These are phyloP conservation scores for Danio aesculapii DNA, from an alignment of 2,797 vertebrate genomes.

Conservation along the genomic window DNA sequence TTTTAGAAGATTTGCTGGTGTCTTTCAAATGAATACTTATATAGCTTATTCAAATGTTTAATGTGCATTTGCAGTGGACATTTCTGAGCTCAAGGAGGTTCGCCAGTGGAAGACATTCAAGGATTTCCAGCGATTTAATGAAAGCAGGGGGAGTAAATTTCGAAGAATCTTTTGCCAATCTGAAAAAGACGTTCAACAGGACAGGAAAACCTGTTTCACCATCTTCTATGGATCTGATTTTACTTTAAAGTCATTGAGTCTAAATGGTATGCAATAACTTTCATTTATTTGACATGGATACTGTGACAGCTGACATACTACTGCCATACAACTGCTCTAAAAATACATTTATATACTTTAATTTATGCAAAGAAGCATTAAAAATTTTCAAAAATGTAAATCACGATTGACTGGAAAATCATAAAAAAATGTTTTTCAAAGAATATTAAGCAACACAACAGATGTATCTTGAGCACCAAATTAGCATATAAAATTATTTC, in stretches of 20 bases:
- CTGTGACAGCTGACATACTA: neutral
- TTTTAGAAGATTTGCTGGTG: neutral
- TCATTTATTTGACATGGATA: neutral
- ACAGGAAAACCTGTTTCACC: conserved; percentile 85
- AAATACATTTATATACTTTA: neutral
- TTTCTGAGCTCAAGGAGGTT: conserved; percentile 93
- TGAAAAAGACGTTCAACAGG: conserved; percentile 26
- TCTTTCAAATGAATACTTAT: neutral
- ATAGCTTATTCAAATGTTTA: neutral
- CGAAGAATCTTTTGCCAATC: neutral
- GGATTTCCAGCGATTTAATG: conserved; percentile 93
- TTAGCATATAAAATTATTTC: neutral
- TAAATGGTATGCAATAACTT: conserved; percentile 82
- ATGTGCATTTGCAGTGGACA: conserved; percentile 82
- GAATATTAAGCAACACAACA: neutral
- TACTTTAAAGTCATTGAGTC: conserved; percentile 90
- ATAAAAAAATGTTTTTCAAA: neutral
- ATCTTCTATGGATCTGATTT: conserved; percentile 93
- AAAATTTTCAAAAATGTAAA: too few species aligned
- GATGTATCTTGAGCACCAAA: neutral
- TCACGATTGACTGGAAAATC: neutral
- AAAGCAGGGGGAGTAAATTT: conserved; percentile 74
- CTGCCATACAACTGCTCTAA: neutral
- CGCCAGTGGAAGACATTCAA: conserved; percentile 91
- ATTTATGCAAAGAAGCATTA: neutral